Percentiles rank a stretch among this genome's conserved stretches.
Evolutionary conservation across 2,113 vertebrate genomes (phyloP).

Genomic region (Ciconia boyciana): DNA sequence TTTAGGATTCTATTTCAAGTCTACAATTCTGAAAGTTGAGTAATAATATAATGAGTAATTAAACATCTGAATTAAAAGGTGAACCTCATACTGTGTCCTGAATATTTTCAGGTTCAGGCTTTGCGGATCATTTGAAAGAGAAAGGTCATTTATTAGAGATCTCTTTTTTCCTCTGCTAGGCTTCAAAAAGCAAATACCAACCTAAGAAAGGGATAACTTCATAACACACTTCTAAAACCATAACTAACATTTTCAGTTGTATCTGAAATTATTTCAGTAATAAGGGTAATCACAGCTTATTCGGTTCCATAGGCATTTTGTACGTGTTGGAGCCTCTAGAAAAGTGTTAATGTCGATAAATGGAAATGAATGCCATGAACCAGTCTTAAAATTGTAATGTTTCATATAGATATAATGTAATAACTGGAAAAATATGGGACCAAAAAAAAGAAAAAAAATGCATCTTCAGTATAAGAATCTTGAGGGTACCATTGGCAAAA

Average conservation of each 20-base stretch:
- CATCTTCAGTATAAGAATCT: not conserved
- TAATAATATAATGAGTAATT: constrained; percentile 2
- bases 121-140: not conserved
- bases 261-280: not conserved
- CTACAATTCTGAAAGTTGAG: not conserved
- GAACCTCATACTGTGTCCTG: not conserved
- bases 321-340: not conserved
- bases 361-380: not conserved
- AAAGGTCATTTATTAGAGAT: not conserved
- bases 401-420: not conserved
- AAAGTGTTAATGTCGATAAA: not conserved
- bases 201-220: not conserved
- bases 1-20: not conserved
- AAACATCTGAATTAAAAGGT: constrained; percentile 16
- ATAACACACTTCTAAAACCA: not conserved
- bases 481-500: not conserved
- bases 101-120: not conserved
- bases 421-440: not conserved
- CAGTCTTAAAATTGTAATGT: not conserved
- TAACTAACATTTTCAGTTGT: not conserved
- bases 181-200: not conserved
- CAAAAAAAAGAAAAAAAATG: not conserved
- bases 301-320: not conserved
- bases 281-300: not conserved
- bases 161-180: not conserved